These are phyloP conservation scores for Bothrops jararaca DNA, from an alignment of 2,113 vertebrate species.

Conservation along the genomic window DNA sequence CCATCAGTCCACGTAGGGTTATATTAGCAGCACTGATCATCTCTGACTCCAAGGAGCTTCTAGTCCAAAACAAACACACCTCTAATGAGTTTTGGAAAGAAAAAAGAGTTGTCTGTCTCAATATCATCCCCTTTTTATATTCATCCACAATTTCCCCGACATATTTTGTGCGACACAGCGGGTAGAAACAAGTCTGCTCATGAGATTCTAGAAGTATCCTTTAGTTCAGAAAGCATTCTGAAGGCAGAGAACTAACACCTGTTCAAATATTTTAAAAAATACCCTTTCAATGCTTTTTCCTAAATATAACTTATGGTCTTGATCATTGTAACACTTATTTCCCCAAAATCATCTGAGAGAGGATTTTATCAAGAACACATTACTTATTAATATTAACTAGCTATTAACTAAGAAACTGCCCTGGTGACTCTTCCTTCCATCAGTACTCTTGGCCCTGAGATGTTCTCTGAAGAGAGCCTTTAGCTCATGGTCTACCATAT, in stretches of 20 bases:
- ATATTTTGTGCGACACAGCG: neutral
- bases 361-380: neutral
- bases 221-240: neutral
- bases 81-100: neutral
- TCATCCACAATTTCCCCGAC: neutral
- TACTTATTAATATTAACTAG: slow-evolving; percentile 1
- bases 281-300: neutral
- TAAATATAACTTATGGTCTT: neutral
- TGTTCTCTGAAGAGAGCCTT: slow-evolving; percentile 12
- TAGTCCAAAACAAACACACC: neutral
- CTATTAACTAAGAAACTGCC: neutral
- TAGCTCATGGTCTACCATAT: neutral
- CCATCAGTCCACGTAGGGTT: neutral
- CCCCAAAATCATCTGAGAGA: neutral
- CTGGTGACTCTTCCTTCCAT: neutral
- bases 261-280: neutral
- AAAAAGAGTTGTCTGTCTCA: neutral
- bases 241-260: neutral
- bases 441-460: neutral
- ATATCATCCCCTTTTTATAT: neutral
- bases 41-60: neutral
- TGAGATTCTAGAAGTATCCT: neutral
- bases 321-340: neutral
- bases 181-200: neutral
- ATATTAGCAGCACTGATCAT: neutral